These are phyloP conservation scores for Lepidochitona cinerea DNA, from an alignment of 2,888 invertebrate species.

Conservation along the genomic window DNA sequence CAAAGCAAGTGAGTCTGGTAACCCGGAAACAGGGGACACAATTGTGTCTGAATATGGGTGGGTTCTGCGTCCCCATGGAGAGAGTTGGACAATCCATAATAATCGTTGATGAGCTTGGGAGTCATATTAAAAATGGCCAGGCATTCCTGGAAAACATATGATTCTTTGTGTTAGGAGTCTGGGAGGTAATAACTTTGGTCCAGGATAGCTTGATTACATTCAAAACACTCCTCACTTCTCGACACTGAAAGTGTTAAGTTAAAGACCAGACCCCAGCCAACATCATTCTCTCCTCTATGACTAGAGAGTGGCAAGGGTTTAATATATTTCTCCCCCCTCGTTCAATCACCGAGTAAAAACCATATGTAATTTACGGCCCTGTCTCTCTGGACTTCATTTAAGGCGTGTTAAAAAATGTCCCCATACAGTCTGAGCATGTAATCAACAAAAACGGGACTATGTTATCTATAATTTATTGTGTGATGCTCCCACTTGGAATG, in stretches of 20 bases:
- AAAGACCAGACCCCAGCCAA: background rate
- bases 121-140: slow-evolving; percentile 3
- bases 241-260: slow-evolving; percentile 1
- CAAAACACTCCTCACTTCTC: background rate
- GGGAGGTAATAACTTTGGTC: background rate
- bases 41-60: background rate
- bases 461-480: slow-evolving; percentile 5
- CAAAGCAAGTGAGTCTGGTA: background rate
- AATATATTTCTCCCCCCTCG: slow-evolving; percentile 1
- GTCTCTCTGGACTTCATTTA: slow-evolving; percentile 4
- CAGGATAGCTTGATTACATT: background rate
- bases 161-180: background rate
- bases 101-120: background rate
- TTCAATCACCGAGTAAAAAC: slow-evolving; percentile 3
- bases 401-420: slow-evolving; percentile 11
- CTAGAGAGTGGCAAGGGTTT: slow-evolving; percentile 14
- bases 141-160: background rate
- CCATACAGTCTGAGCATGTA: background rate
- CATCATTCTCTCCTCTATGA: background rate
- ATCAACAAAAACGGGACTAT: slow-evolving; percentile 3
- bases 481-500: slow-evolving; percentile 5
- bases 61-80: background rate
- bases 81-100: background rate
- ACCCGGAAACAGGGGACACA: background rate
- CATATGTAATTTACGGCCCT: slow-evolving; percentile 5